Conservation (phyloP, 1,140 invertebrate genomes). For the Melanaphis sacchari region DNA sequence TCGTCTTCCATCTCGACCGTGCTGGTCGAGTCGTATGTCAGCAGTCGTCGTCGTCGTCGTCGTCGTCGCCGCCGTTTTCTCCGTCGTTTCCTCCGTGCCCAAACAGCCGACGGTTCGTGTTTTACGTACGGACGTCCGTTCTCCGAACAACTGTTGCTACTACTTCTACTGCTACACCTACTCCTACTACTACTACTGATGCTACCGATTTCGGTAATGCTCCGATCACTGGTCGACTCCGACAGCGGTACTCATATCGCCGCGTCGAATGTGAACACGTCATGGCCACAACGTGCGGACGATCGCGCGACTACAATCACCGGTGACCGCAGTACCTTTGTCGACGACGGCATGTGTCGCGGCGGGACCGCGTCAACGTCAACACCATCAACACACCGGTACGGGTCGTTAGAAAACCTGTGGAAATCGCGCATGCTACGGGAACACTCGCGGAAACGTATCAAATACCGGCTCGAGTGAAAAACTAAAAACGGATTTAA, state of each 20-base stretch:
- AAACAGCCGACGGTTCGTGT: not conserved
- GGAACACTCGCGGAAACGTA: not conserved
- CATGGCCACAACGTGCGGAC: not conserved
- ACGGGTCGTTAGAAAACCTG: not conserved
- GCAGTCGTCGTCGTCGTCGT: not conserved
- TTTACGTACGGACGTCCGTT: not conserved
- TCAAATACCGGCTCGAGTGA: not conserved
- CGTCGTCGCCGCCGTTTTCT: not conserved
- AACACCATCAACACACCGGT: not conserved
- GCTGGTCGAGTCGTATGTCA: not conserved
- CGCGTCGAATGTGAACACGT: not conserved
- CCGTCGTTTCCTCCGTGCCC: not conserved
- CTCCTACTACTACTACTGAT: not conserved
- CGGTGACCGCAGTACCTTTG: not conserved
- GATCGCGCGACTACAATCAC: not conserved
- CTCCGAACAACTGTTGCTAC: not conserved
- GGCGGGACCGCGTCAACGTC: constrained; percentile 20
- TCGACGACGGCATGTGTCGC: constrained; percentile 4
- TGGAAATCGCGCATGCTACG: constrained; percentile 31
- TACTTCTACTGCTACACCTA: not conserved
- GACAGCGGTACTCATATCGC: not conserved
- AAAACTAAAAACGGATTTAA: not conserved
- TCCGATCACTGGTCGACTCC: not conserved
- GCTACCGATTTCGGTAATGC: not conserved
- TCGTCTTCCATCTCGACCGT: constrained; percentile 13